Percentiles rank a stretch among this genome's conserved stretches.
phyloP scores from a whole-genome alignment of 1,140 invertebrate species.

The Zophobas morio region DNA sequence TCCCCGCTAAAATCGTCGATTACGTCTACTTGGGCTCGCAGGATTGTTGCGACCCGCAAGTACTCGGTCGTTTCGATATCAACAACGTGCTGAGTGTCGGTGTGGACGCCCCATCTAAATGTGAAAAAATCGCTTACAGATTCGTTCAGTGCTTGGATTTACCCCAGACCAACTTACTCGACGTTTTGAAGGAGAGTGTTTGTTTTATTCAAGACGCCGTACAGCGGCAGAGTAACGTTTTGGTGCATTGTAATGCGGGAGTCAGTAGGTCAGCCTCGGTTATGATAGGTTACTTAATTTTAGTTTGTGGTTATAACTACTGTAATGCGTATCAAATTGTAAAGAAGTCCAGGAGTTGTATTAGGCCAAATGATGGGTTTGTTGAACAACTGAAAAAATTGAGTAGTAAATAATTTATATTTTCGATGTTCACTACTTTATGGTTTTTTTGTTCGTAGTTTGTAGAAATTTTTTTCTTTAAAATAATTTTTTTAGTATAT shows the following conservation, averaged over 20 bases:
- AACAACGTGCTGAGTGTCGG: constrained; percentile 84
- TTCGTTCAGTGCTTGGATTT: constrained; percentile 79
- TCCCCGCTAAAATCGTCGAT: constrained; percentile 76
- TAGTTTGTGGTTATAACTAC: constrained; percentile 74
- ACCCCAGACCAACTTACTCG: constrained; percentile 76
- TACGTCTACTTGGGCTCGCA: constrained; percentile 87
- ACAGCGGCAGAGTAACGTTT: constrained; percentile 73
- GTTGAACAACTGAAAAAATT: constrained; percentile 70
- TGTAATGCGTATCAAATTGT: constrained; percentile 80
- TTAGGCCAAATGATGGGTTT: constrained; percentile 88
- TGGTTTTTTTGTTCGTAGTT: too few relatives aligned
- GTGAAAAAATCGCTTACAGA: constrained; percentile 69
- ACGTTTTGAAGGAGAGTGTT: constrained; percentile 71
- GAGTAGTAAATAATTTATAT: too few relatives aligned
- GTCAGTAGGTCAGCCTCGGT: constrained; percentile 89
- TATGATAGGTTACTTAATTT: constrained; percentile 88
- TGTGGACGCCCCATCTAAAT: constrained; percentile 68
- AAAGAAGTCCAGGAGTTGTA: constrained; percentile 76
- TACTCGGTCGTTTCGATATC: constrained; percentile 77
- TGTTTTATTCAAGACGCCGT: constrained; percentile 71
- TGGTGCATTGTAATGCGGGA: constrained; percentile 94
- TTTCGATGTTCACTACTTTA: too few relatives aligned
- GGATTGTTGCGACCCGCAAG: constrained; percentile 79
- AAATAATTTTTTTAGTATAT: too few relatives aligned
- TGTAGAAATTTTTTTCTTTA: too few relatives aligned